Conservation (phyloP, 2,888 invertebrate species). For the Oxytorus armatus region DNA sequence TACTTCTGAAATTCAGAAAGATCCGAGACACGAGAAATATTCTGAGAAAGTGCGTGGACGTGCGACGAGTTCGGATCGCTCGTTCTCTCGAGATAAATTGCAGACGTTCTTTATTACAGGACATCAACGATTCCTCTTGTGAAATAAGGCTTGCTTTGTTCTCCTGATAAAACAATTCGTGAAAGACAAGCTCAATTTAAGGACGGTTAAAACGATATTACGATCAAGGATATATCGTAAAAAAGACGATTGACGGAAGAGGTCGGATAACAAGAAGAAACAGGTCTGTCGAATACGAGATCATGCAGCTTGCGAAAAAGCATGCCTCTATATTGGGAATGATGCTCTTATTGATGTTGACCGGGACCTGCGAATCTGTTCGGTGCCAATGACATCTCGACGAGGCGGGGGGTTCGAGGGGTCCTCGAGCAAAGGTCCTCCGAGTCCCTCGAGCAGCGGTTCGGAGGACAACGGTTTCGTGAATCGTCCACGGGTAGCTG, state of each 20-base stretch:
- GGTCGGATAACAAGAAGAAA: not conserved
- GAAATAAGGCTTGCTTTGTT: conserved; percentile 8
- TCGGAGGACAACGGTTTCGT: conserved; percentile 82
- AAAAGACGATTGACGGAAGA: not conserved
- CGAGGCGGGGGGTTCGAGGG: conserved; percentile 81
- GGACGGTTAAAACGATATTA: conserved; percentile 1
- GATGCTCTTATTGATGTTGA: conserved; percentile 41
- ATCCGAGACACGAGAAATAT: conserved; percentile 45
- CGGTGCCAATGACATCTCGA: conserved; percentile 82
- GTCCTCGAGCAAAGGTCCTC: conserved; percentile 77
- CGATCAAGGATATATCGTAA: not conserved
- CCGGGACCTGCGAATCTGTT: conserved; percentile 45
- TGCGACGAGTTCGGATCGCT: conserved; percentile 62
- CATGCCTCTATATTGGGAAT: not conserved
- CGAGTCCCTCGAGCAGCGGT: conserved; percentile 81
- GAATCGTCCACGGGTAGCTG: conserved; percentile 78
- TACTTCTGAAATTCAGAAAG: not conserved
- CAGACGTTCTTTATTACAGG: conserved; percentile 23
- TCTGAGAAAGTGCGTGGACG: conserved; percentile 46
- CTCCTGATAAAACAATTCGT: conserved; percentile 5
- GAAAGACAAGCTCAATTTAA: not conserved
- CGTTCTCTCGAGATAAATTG: conserved; percentile 54
- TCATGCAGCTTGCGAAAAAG: conserved; percentile 29
- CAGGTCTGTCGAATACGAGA: conserved; percentile 3
- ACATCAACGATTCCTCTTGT: not conserved